A percentile compares a stretch with the other conserved stretches of the same genome.
Evolutionary conservation across 2,113 vertebrate species (phyloP).

Genomic region (Siniperca chuatsi): DNA sequence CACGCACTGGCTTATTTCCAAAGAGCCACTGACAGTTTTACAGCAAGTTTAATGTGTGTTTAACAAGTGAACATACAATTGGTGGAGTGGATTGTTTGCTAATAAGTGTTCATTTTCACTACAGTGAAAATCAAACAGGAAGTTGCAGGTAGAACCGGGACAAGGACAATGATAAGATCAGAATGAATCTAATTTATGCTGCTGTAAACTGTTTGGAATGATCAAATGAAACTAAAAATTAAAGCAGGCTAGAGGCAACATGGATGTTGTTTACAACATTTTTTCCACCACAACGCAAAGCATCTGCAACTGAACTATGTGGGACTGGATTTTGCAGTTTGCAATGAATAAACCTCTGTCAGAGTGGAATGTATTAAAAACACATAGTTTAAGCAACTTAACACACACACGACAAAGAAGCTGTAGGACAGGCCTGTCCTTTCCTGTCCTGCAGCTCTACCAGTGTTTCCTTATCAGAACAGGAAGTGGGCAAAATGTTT

Average conservation of each 20-base stretch:
- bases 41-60: background rate
- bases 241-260: background rate
- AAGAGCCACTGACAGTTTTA: background rate
- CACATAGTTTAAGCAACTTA: background rate
- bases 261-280: background rate
- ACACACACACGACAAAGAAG: slow-evolving; percentile 14
- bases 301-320: background rate
- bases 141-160: background rate
- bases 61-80: background rate
- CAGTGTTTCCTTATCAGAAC: background rate
- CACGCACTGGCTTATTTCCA: background rate
- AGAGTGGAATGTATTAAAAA: background rate
- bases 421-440: background rate
- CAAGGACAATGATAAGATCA: background rate
- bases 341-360: background rate
- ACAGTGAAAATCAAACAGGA: slow-evolving; percentile 2
- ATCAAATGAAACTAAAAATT: background rate
- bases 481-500: slow-evolving; percentile 31
- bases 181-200: background rate
- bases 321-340: background rate
- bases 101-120: background rate
- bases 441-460: background rate
- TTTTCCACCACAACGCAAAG: background rate
- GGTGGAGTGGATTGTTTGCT: slow-evolving; percentile 3
- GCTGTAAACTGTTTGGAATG: background rate